phyloP scores from a whole-genome alignment of 2,888 invertebrate genomes.

The Quadroppia sp. region DNA sequence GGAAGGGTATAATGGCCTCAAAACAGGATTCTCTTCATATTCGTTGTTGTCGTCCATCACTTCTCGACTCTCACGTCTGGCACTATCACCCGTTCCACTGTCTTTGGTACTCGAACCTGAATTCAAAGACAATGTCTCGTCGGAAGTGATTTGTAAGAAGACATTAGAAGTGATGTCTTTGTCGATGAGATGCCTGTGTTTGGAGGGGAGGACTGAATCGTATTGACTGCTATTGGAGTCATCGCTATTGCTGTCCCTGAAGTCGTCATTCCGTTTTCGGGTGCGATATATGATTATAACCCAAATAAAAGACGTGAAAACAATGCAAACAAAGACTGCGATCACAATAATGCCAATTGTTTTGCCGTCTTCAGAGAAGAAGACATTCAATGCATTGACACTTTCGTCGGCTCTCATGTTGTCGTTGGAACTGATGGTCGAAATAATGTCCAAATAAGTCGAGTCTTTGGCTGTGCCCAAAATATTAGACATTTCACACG shows the following conservation, averaged over 20 bases:
- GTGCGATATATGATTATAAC: constrained; percentile 63
- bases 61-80: constrained; percentile 44
- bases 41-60: neutral
- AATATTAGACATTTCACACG: constrained; percentile 83
- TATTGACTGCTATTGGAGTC: constrained; percentile 19
- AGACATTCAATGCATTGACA: neutral
- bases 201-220: neutral
- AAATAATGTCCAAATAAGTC: constrained; percentile 60
- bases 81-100: constrained; percentile 46
- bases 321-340: constrained; percentile 81
- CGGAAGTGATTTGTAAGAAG: constrained; percentile 24
- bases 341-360: constrained; percentile 83
- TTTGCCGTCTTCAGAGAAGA: constrained; percentile 50
- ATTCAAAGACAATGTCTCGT: constrained; percentile 3
- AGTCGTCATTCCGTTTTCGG: constrained; percentile 44
- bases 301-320: constrained; percentile 86
- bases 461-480: constrained; percentile 70
- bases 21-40: neutral
- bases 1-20: neutral
- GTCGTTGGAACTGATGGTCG: neutral
- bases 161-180: constrained; percentile 4
- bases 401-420: neutral
- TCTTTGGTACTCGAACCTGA: constrained; percentile 41
- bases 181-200: neutral
- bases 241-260: constrained; percentile 25